Percentiles rank a stretch among this genome's conserved stretches.
These are phyloP conservation scores for Loxodonta africana DNA, from an alignment of 2,113 vertebrate species.

Conservation along the genomic window DNA sequence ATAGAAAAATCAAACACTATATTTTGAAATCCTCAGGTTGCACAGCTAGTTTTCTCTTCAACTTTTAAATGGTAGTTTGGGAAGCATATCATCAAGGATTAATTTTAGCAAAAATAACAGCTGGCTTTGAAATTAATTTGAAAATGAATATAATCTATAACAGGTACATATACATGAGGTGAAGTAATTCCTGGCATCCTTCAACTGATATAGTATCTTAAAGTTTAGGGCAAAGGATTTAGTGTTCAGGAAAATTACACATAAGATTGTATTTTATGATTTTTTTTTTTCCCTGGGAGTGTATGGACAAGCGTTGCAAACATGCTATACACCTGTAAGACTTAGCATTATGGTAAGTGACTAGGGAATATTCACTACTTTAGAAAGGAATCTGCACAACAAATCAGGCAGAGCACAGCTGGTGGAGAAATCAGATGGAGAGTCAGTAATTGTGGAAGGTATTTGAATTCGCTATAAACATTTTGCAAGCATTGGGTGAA, in stretches of 20 bases:
- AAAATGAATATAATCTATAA: slow-evolving; percentile 86
- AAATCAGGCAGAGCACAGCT: slow-evolving; percentile 89
- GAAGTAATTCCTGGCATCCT: slow-evolving; percentile 90
- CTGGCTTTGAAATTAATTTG: slow-evolving; percentile 89
- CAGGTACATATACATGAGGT: slow-evolving; percentile 87
- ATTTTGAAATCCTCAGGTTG: slow-evolving; percentile 62
- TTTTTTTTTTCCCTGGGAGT: slow-evolving; percentile 82
- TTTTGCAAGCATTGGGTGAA: slow-evolving; percentile 83
- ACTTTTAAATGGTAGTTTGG: slow-evolving; percentile 60
- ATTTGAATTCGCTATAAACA: slow-evolving; percentile 87
- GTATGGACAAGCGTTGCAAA: slow-evolving; percentile 87
- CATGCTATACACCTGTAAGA: slow-evolving; percentile 89
- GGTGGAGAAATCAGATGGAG: slow-evolving; percentile 88
- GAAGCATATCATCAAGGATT: slow-evolving; percentile 70
- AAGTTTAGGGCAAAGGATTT: slow-evolving; percentile 83
- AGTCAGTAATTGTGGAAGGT: slow-evolving; percentile 86
- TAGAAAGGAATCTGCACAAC: slow-evolving; percentile 87
- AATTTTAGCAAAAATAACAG: slow-evolving; percentile 83
- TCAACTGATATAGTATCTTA: slow-evolving; percentile 86
- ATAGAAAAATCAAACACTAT: not conserved
- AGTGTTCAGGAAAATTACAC: slow-evolving; percentile 85
- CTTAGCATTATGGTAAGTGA: slow-evolving; percentile 84
- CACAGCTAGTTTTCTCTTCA: slow-evolving; percentile 40
- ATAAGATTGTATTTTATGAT: slow-evolving; percentile 86
- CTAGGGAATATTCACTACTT: slow-evolving; percentile 88